Base-by-base conservation (phyloP, 2,888 invertebrate species). In the Ennomos fuscantarius region DNA sequence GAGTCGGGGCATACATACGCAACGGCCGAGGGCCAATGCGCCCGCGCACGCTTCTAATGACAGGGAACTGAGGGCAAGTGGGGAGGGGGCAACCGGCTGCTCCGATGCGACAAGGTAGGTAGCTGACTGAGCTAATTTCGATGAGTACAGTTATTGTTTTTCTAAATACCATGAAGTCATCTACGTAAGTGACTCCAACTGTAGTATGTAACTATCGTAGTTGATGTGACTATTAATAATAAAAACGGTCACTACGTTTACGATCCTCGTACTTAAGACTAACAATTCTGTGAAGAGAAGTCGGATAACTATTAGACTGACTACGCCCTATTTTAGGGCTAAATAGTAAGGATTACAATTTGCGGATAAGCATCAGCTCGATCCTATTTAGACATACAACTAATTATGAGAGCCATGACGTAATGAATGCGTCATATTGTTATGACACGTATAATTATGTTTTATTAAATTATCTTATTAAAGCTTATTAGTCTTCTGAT, bases 11-110 rank as follows among this genome's bases (percentile, higher is more conserved):
- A 24, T 24, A 24, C 24, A 73, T 76, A 80, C 80, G 68, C 74
- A 75, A 70, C 75, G 74, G 76, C 75, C 73, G 83, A 84, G 87
- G 89, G 90, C 89, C 90, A 89, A 85, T 89, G 90, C 89, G 90
- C 89, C 81, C 83, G 89, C 88, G 89, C 83, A 79, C 78, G 79
- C 88, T 87, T 89, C 91, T 91, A 91, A 91, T 88, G 87, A 86
- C 86, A 81, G 82, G 77, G 74, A 81, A 70, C 69, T 70, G 61
- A 61, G 65, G 61, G 65, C 69, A 67, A 56, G 74, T 60, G 76
- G 74, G 79, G 74, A 70, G 74, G 72, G 80, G 69, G 74, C 73
- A 77, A 86, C 88, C 89, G 87, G 90, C 88, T 80, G 78, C 60
- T 58, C 50, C 63, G 70, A 60, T 66, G 83, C 78, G 48, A 49